Evolutionary conservation across 2,888 invertebrate genomes (phyloP).

Genomic region (Aphelenchoides bicaudatus): DNA sequence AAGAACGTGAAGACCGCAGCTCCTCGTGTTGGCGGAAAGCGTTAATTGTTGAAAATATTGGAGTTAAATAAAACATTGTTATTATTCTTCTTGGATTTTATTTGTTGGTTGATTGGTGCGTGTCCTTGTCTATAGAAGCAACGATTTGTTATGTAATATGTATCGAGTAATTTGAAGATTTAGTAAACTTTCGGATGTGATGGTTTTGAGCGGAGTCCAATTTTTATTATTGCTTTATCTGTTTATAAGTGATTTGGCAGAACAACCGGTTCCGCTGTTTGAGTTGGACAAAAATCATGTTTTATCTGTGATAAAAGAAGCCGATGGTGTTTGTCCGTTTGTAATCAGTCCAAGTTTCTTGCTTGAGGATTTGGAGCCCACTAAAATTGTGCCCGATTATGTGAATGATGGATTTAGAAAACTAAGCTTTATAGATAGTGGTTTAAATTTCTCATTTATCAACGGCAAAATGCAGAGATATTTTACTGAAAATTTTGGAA

Average conservation of each 20-base stretch:
- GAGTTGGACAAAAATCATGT: neutral
- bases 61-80: conserved; percentile 6
- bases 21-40: conserved; percentile 93
- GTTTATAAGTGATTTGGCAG: neutral
- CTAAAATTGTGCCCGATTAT: neutral
- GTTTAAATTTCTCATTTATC: conserved; percentile 2
- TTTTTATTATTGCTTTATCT: neutral
- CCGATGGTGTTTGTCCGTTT: conserved; percentile 6
- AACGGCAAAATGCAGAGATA: neutral
- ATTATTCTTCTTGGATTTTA: neutral
- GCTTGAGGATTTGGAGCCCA: neutral
- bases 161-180: too few relatives aligned
- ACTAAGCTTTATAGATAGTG: conserved; percentile 2
- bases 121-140: too few relatives aligned
- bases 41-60: conserved; percentile 69
- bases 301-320: neutral
- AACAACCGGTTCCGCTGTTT: conserved; percentile 4
- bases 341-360: neutral
- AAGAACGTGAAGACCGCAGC: conserved; percentile 83
- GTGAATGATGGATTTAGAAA: neutral
- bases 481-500: conserved; percentile 4
- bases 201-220: neutral
- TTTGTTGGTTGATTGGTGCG: too few relatives aligned
- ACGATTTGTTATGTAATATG: too few relatives aligned
- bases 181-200: too few relatives aligned